Base-by-base conservation (phyloP, 2,888 invertebrate species). In the Lycophotia porphyrea region DNA sequence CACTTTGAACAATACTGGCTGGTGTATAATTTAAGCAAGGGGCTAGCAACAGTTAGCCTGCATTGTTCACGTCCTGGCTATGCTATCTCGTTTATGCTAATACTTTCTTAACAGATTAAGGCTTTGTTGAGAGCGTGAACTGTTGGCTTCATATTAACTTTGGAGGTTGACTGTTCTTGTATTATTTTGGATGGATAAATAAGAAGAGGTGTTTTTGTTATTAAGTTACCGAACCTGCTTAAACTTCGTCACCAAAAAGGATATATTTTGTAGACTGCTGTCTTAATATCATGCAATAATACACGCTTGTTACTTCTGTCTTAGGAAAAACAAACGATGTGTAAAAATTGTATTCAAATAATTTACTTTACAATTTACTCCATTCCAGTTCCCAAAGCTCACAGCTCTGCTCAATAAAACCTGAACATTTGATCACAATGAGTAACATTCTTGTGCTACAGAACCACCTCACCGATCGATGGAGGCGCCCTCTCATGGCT, bases 401-500 rank as follows among this genome's bases (percentile, higher is more conserved):
- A 44, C 24, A 31, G 47, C 15, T 64, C 55, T 71, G 15, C 69
- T 67, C 58, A 78, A 82, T 82, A 71, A 69, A 79, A 75, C 61
- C 42, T 68, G 8, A 64, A 73, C 39, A 73, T 81, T 80, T 81
- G 73, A 84, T 73, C 70, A 74, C 72, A 69, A 73, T 52, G 69
- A 69, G 60, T 31, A 73, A 84, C 80, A 84, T 75, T 73, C 78
- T 73, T 75, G 73, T 71, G 44, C 21, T 69, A 65, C 66, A 75
- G 74, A 78, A 78, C 71, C 73, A 78, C 81, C 77, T 74, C 81
- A 75, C 77, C 85, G 90, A 90, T 91, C 91, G 90, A 91, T 91
- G 80, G 60, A 86, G 85, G 87, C 91, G 86, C 90, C 90, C 91
- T 88, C 90, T 88, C 71, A 85, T 85, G 77, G 76, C 78, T 91